Percentiles rank a stretch among this genome's conserved stretches.
Conservation (phyloP, 2,797 vertebrate species). For the Anas georgica region DNA sequence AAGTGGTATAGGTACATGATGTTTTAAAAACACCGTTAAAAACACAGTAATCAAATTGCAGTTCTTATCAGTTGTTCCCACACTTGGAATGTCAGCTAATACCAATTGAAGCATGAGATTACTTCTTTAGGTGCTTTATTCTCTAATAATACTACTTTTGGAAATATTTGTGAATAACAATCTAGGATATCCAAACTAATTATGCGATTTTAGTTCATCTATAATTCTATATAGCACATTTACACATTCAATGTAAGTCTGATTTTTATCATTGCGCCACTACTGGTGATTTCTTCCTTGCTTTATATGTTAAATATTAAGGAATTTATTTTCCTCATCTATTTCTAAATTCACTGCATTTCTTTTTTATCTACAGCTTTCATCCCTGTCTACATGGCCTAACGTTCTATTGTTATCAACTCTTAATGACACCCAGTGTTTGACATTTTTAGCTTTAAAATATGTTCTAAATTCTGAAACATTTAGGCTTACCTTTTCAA, state of each 20-base stretch:
- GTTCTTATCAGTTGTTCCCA: not conserved
- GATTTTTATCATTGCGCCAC: not conserved
- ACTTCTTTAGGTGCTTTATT: slow-evolving; percentile 21
- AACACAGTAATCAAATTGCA: not conserved
- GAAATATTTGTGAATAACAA: not conserved
- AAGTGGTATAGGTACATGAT: not conserved
- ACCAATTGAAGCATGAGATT: slow-evolving; percentile 16
- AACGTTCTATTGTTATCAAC: not conserved
- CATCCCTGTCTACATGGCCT: not conserved
- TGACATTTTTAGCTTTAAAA: not conserved
- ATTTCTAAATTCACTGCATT: not conserved
- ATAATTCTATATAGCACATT: slow-evolving; percentile 11
- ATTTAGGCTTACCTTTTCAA: not conserved
- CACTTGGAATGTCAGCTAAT: not conserved
- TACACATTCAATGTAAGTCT: not conserved
- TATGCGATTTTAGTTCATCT: slow-evolving; percentile 30
- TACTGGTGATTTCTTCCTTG: not conserved
- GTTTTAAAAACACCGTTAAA: not conserved
- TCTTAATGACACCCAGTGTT: not conserved
- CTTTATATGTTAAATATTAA: not conserved
- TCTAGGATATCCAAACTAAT: slow-evolving; percentile 1
- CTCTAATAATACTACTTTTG: not conserved
- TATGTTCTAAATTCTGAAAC: not conserved
- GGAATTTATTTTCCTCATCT: not conserved
- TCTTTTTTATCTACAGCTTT: not conserved